These are phyloP conservation scores for Lithophane semibrunnea DNA, from an alignment of 2,888 invertebrate species.

Conservation along the genomic window DNA sequence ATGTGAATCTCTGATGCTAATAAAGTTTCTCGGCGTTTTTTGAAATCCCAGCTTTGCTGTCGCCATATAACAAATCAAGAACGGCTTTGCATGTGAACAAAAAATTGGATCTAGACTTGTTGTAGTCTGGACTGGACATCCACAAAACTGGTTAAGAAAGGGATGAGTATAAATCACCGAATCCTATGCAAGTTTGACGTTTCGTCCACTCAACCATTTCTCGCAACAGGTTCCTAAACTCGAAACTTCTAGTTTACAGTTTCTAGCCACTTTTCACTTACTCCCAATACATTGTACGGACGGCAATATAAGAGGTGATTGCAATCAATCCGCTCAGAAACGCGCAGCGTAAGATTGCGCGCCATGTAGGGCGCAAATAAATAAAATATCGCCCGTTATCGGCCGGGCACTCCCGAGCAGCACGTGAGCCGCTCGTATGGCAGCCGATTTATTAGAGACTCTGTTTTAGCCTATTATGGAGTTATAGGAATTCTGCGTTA, in stretches of 20 bases:
- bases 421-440: slow-evolving; percentile 40
- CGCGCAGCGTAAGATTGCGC: slow-evolving; percentile 53
- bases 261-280: slow-evolving; percentile 13
- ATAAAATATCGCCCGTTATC: slow-evolving; percentile 58
- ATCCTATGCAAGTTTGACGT: background rate
- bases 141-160: too few relatives aligned
- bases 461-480: slow-evolving; percentile 43
- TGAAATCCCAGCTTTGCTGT: background rate
- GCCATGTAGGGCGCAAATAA: slow-evolving; percentile 54
- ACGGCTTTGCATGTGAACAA: background rate
- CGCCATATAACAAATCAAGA: background rate
- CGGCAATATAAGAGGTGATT: slow-evolving; percentile 42
- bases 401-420: slow-evolving; percentile 3
- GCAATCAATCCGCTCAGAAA: slow-evolving; percentile 43
- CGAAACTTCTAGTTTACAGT: slow-evolving; percentile 1
- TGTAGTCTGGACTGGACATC: too few relatives aligned
- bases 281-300: slow-evolving; percentile 8
- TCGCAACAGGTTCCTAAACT: background rate
- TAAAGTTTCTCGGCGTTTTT: background rate
- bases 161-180: background rate
- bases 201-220: background rate
- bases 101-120: background rate
- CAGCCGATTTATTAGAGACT: slow-evolving; percentile 46
- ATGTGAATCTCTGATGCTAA: background rate
- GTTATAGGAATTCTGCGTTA: slow-evolving; percentile 40